These are phyloP conservation scores for Tetanocera ferruginea DNA, from an alignment of 2,888 invertebrate species.

Conservation along the genomic window DNA sequence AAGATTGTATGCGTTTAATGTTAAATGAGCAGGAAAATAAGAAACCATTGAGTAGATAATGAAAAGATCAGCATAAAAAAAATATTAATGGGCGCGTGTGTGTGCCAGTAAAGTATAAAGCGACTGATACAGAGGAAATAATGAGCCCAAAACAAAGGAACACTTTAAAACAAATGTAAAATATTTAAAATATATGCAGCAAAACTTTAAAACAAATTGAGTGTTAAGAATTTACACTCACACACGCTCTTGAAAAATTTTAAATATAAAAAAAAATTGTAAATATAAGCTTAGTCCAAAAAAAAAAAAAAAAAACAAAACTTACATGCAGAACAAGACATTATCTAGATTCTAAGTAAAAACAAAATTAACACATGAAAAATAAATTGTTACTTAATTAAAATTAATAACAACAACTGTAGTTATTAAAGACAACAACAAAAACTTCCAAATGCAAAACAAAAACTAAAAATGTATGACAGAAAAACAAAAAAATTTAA, in stretches of 20 bases:
- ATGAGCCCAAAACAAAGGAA: background rate
- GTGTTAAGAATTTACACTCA: background rate
- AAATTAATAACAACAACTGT: background rate
- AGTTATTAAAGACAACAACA: background rate
- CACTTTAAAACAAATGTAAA: constrained; percentile 16
- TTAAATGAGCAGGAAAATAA: constrained; percentile 66
- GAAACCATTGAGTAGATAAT: constrained; percentile 51
- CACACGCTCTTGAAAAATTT: constrained; percentile 2
- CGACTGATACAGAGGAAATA: background rate
- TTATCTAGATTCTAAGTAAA: background rate
- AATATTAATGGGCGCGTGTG: background rate
- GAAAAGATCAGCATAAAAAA: constrained; percentile 20
- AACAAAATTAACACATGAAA: background rate
- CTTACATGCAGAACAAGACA: no score
- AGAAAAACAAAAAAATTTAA: background rate
- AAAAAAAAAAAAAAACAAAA: constrained; percentile 6
- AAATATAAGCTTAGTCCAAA: constrained; percentile 30
- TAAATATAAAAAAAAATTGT: constrained; percentile 14
- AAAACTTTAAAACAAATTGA: background rate
- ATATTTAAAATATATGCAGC: background rate
- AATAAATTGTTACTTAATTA: background rate
- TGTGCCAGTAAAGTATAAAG: background rate
- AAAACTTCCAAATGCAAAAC: background rate
- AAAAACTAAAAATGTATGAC: background rate
- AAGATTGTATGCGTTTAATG: constrained; percentile 59